Evolutionary conservation across 35 echinoderm and acorn worm species (phyloP), one percentile per base, ranked within the genome.

Genomic region (Apostichopus japonicus): DNA sequence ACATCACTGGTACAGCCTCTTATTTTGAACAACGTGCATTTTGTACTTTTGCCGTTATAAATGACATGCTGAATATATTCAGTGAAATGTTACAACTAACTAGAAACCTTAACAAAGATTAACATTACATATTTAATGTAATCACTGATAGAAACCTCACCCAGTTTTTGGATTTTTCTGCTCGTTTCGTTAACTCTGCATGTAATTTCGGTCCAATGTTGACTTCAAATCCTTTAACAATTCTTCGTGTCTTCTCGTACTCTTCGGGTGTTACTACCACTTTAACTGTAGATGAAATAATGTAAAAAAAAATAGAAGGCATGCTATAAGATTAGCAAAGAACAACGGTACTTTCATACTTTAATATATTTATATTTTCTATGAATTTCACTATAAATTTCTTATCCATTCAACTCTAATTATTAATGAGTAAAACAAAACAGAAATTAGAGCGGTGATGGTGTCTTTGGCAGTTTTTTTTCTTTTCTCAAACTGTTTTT

Each of bases 101-200:
- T 44, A 44, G 33, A 44, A 44, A 44, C 33, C 4, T 44, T 44
- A 44, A 44, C 33, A 44, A 44, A 44, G 33, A 44, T 44, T 44
- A 44, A 44, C 33, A 44, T 44, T 44, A 44, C 33, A 44, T 44
- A 44, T 44, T 44, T 44, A 44, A 4, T 44, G 33, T 44, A 44
- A 44, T 44, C 33, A 44, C 33, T 44, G 33, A 44, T 44, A 44
- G 33, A 44, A 44, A 44, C 19, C 84, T 56, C 54, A 87, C 84
- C 84, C 84, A 87, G 23, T 88, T 88, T 33, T 88, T 88, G 27
- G 9, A 17, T 10, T 10, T 88, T 24, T 15, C 67, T 88, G 86
- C 86, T 88, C 86, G 67, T 19, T 88, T 16, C 3, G 10, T 23
- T 88, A 88, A 51, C 16, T 58, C 51, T 71, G 8, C 56, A 7